Evolutionary conservation across 2,797 vertebrate species (phyloP).

Genomic region (Octomys mimax): DNA sequence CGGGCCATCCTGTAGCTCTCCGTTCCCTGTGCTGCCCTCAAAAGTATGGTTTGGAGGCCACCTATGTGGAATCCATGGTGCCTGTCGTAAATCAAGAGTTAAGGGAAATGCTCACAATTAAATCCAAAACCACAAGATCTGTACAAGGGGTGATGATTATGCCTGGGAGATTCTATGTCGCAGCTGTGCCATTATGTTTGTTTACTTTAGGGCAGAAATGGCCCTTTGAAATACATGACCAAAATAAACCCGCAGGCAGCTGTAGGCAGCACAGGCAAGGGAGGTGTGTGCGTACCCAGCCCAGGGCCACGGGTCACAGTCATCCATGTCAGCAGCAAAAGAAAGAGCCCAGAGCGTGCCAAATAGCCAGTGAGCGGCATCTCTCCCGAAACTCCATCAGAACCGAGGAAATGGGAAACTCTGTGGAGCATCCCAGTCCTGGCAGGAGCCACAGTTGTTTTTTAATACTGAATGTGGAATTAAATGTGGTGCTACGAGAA

Average conservation of each 20-base stretch:
- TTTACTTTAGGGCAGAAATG: slow-evolving; percentile 84
- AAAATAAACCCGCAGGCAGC: slow-evolving; percentile 85
- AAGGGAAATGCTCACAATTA: slow-evolving; percentile 75
- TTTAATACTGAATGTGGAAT: neutral
- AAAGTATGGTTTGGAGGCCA: neutral
- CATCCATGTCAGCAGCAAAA: slow-evolving; percentile 40
- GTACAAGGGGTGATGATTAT: slow-evolving; percentile 78
- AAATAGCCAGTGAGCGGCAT: neutral
- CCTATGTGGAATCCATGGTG: neutral
- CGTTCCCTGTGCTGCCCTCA: neutral
- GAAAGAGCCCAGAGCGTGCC: neutral
- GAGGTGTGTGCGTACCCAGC: slow-evolving; percentile 27
- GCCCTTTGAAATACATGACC: slow-evolving; percentile 82
- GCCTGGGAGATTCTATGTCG: slow-evolving; percentile 80
- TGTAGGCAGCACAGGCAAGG: slow-evolving; percentile 66
- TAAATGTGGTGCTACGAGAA: neutral
- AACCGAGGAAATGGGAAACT: neutral
- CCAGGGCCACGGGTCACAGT: slow-evolving; percentile 49
- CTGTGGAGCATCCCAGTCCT: neutral
- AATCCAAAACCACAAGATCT: slow-evolving; percentile 80
- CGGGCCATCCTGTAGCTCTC: neutral
- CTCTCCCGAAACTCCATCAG: neutral
- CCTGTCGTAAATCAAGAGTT: slow-evolving; percentile 76
- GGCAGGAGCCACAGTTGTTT: neutral
- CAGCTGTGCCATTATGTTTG: slow-evolving; percentile 84